A percentile compares a stretch with the other conserved stretches of the same genome.
Evolutionary conservation across 2,113 vertebrate genomes (phyloP).

Genomic region (Tinamus guttatus): DNA sequence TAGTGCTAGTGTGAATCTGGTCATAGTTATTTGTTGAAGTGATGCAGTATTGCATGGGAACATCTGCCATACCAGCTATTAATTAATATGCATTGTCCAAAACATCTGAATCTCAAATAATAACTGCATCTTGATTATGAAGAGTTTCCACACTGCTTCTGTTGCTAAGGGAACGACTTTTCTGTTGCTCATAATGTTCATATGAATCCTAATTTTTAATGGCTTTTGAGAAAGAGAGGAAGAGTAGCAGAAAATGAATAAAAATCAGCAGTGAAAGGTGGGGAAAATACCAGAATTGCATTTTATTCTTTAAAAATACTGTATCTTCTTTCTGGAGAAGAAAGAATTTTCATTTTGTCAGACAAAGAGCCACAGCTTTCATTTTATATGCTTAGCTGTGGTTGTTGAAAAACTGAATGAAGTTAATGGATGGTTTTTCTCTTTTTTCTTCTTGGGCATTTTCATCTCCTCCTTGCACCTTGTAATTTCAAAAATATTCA

Average conservation of each 20-base stretch:
- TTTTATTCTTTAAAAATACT: not conserved
- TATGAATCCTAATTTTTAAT: not conserved
- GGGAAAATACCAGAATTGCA: not conserved
- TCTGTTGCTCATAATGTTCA: not conserved
- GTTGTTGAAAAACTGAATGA: not conserved
- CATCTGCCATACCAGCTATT: not conserved
- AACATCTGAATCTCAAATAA: constrained; percentile 15
- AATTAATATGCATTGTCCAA: not conserved
- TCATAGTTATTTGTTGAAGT: not conserved
- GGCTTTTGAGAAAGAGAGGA: not conserved
- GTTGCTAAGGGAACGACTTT: not conserved
- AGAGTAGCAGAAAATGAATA: not conserved
- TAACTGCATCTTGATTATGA: not conserved
- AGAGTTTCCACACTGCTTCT: not conserved
- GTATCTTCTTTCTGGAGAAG: not conserved
- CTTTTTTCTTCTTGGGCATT: not conserved
- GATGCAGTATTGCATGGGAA: not conserved
- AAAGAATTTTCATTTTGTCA: not conserved
- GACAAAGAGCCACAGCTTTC: not conserved
- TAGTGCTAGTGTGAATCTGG: not conserved
- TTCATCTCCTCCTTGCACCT: not conserved
- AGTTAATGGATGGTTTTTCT: not conserved
- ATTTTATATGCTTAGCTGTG: not conserved
- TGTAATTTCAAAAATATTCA: not conserved
- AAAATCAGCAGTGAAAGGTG: not conserved